A percentile compares a stretch with the other conserved stretches of the same genome.
These are phyloP conservation scores for Oceanodroma leucorhoa DNA, from an alignment of 2,797 vertebrate species.

Conservation along the genomic window DNA sequence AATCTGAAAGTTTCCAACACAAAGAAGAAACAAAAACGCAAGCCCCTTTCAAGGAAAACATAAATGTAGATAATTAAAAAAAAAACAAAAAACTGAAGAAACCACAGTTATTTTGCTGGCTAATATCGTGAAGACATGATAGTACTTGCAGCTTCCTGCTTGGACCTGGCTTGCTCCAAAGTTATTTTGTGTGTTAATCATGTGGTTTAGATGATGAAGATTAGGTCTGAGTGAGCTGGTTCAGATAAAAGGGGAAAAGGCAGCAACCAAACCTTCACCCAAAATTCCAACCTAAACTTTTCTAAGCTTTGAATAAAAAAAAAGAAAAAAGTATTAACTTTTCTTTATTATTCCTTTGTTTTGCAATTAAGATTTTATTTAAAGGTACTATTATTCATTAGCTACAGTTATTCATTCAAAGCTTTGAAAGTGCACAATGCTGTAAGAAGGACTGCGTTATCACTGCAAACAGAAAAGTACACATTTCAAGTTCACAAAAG, in stretches of 20 bases:
- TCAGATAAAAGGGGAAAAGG: slow-evolving; percentile 61
- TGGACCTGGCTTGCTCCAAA: slow-evolving; percentile 63
- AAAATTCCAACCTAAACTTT: slow-evolving; percentile 40
- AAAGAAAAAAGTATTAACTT: neutral
- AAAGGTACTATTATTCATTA: slow-evolving; percentile 21
- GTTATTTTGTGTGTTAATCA: slow-evolving; percentile 71
- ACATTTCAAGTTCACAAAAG: neutral
- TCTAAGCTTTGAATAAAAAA: slow-evolving; percentile 22
- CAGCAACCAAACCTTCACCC: slow-evolving; percentile 29
- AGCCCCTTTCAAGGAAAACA: slow-evolving; percentile 53
- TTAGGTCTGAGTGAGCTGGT: slow-evolving; percentile 61
- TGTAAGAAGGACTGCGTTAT: neutral
- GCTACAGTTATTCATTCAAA: neutral
- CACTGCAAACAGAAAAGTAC: neutral
- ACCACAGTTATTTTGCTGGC: slow-evolving; percentile 67
- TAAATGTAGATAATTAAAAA: neutral
- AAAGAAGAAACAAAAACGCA: neutral
- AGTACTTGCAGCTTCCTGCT: slow-evolving; percentile 71
- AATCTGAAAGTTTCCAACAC: neutral
- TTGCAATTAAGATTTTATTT: slow-evolving; percentile 52
- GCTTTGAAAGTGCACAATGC: neutral
- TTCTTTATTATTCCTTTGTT: slow-evolving; percentile 51
- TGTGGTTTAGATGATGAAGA: slow-evolving; percentile 73
- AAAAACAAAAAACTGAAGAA: slow-evolving; percentile 35
- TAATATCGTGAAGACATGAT: slow-evolving; percentile 59